These are phyloP conservation scores for Dryobota labecula DNA, from an alignment of 2,888 invertebrate genomes.

Conservation along the genomic window DNA sequence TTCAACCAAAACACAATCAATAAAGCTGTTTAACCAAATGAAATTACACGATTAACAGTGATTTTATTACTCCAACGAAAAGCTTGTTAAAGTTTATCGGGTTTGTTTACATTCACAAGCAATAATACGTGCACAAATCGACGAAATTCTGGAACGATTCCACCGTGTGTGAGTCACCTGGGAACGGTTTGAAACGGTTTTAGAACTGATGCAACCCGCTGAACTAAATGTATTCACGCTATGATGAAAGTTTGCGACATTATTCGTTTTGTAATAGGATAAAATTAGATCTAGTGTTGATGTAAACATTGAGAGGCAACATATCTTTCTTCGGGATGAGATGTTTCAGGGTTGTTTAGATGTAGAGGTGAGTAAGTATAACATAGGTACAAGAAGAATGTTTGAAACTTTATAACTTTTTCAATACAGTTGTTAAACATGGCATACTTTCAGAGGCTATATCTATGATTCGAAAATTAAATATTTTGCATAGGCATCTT, in stretches of 20 bases:
- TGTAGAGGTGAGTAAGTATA: background rate
- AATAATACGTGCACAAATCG: constrained; percentile 64
- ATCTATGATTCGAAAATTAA: too few species aligned
- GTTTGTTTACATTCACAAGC: constrained; percentile 59
- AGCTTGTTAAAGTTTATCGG: constrained; percentile 36
- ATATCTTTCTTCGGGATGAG: constrained; percentile 13
- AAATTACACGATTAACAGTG: constrained; percentile 10
- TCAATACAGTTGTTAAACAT: too few species aligned
- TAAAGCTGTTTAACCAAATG: constrained; percentile 25
- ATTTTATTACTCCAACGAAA: constrained; percentile 34
- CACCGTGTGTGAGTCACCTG: constrained; percentile 84
- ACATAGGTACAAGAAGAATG: background rate
- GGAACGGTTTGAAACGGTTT: constrained; percentile 69
- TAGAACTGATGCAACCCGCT: constrained; percentile 84
- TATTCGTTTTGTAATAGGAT: constrained; percentile 65
- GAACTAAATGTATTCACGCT: constrained; percentile 69
- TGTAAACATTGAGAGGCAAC: constrained; percentile 42
- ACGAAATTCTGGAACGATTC: constrained; percentile 82
- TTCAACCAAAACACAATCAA: constrained; percentile 2
- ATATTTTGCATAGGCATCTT: too few species aligned
- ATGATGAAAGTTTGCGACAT: constrained; percentile 67
- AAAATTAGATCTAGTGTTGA: constrained; percentile 66
- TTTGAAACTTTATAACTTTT: too few species aligned
- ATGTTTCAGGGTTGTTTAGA: background rate
- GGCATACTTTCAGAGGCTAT: too few species aligned